Base-by-base conservation (phyloP, 2,888 invertebrate species). In the Drosophila fungiperda region DNA sequence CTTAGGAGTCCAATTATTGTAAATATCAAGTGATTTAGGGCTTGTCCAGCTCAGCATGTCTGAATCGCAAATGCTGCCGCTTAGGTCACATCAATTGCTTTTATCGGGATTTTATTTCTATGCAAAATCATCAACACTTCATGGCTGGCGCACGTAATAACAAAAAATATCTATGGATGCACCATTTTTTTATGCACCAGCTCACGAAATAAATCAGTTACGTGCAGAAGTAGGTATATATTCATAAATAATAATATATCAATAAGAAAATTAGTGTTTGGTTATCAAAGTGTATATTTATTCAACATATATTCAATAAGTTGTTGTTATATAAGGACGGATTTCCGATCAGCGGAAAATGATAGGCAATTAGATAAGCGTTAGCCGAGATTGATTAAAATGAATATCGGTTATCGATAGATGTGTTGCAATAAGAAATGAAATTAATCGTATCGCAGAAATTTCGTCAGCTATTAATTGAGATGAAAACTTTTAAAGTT, bases 341-440 rank as follows among this genome's bases (percentile, higher is more conserved):
- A 1, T 5, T 29, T 29, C 29, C 29, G 29, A 4, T 5, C 5
- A 29, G 5, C 29, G 29, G 29, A 29, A 29, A 74, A 63, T 69
- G 76, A 63, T 87, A 85, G 79, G 86, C 83, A 85, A 83, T 85
- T 85, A 87, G 83, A 87, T 87, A 77, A 87, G 79, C 78, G 69
- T 29, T 58, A 11, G 40, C 48, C 52, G 57, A 26, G 26, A 26
- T 26, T 26, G 26, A 4, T 26, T 26, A 26, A 26, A 26, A 26
- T 26, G 2, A n/a, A 35, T 35, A 23, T 53, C 23, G 6, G 11
- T 5, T 15, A 53, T 53, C 17, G 1, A 17, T 26, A 26, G 26
- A 26, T 26, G 26, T 26, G 26, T 26, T 26, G 26, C 3, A 26
- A 29, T 29, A 1, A 59, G 35, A 58, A 52, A 4, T 9, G 8